A percentile compares a stretch with the other conserved stretches of the same genome.
phyloP scores from a whole-genome alignment of 2,888 invertebrate species.

The Mesorhabditis belari region DNA sequence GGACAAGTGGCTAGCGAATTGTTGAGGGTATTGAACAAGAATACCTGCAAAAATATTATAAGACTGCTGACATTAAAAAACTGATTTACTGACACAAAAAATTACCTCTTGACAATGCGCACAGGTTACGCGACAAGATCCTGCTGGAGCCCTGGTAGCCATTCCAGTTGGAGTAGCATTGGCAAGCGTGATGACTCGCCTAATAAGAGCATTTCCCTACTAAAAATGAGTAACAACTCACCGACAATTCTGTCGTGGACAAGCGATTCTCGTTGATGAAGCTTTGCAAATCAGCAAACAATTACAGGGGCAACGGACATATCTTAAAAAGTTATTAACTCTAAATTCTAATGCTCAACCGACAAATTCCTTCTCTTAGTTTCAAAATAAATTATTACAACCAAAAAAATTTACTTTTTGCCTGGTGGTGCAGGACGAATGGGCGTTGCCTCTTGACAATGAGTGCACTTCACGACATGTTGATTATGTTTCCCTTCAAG shows the following conservation, averaged over 20 bases:
- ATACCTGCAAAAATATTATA: constrained; percentile 50
- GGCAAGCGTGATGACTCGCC: constrained; percentile 85
- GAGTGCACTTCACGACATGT: constrained; percentile 55
- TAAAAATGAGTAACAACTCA: background rate
- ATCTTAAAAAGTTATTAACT: no score
- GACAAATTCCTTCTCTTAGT: background rate
- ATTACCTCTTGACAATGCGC: constrained; percentile 86
- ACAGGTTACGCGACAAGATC: constrained; percentile 89
- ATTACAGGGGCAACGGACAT: constrained; percentile 97
- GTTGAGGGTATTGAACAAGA: constrained; percentile 77
- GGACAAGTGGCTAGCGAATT: constrained; percentile 92
- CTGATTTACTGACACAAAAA: no score
- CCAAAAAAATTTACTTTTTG: constrained; percentile 82
- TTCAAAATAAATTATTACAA: background rate
- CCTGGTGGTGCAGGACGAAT: constrained; percentile 95
- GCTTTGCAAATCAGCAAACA: constrained; percentile 96
- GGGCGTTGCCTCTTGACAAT: constrained; percentile 90
- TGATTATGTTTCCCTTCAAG: constrained; percentile 56
- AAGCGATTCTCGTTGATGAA: constrained; percentile 87
- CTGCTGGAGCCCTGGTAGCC: constrained; percentile 62
- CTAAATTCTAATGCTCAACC: no score
- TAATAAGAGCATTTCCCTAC: constrained; percentile 14
- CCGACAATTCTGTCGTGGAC: constrained; percentile 84
- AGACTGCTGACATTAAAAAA: no score
- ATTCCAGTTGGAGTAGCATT: constrained; percentile 57